Evolutionary conservation across 2,113 vertebrate species (phyloP), one percentile per base, ranked within the genome.

Genomic region (Xiphophorus couchianus): DNA sequence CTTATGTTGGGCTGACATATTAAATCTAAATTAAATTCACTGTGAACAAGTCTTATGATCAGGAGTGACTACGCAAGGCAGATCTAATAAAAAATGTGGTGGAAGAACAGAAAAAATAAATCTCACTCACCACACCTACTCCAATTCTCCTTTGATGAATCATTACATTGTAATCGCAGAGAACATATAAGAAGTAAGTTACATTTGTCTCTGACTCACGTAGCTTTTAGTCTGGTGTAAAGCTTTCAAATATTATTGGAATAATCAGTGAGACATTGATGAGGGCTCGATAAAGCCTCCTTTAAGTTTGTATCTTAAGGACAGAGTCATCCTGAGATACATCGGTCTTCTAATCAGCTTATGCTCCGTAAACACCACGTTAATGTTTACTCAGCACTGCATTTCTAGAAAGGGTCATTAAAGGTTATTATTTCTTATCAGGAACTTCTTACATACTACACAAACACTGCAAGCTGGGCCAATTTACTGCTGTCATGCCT

Each of bases 401-500:
- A 68, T 19, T 67, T 64, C 35, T 10, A 61, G 31, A 73, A 12
- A 4, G 10, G 1, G 14, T 60, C 61, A 67, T 54, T 31, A 33
- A 80, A 69, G 12, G 60, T 14, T 35, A 5, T 51, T 74, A 29
- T 72, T 29, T 68, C 17, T 78, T 67, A 69, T 75, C 30, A 35
- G 72, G 60, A 48, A 69, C 22, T 13, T 65, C 10, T 71, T 58
- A 42, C 74, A 13, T 7, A 1, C 60, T 19, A 10, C 0, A 37
- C 13, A 29, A 28, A 30, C 27, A 48, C 9, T 4, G 6, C 14
- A 44, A 30, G 15, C 30, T 35, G 27, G 15, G 25, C 5, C 66
- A 31, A 76, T 42, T 66, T 35, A 71, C 30, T 11, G 0, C 1
- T 39, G 11, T 66, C 85, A 73, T 58, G 83, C 33, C 75, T 66